Evolutionary conservation across 2,888 invertebrate genomes (phyloP), one percentile per base, ranked within the genome.

Genomic region (Diaprepes abbreviatus): DNA sequence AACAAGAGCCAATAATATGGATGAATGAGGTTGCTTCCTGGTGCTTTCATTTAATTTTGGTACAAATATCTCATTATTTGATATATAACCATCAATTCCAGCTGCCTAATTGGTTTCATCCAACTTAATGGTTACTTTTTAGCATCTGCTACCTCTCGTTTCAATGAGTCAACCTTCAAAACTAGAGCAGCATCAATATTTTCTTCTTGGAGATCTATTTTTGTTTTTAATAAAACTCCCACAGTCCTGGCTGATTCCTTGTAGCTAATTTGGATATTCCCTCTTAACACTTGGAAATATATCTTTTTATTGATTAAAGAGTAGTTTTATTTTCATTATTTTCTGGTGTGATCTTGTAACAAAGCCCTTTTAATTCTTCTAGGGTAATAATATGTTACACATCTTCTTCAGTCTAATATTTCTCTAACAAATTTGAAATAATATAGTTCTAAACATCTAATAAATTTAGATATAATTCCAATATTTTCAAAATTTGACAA

Each of bases 381-480:
- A 59, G 7, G 48, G 71, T 71, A 21, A 69, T 17, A 28, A 19
- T 10, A 31, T 73, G 19, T 71, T 71, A 73, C 3, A 68, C 64
- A 17, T 33, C 43, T 16, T 60, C 66, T n/a, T 71, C 63, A 43
- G 21, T 21, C 16, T 43, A 40, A 45, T 69, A 69, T 16, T 60
- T 55, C 40, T 58, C 48, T 7, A 68, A n/a, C n/a, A 73, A 33
- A n/a, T 28, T 31, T 9, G 17, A 19, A 10, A 71, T 62, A 21
- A 68, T 63, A 43, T 62, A 64, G 7, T 69, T 48, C 19, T 65
- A 33, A 4, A 69, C 38, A 12, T 40, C 35, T 10, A 17, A 6
- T 6, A 66, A 24, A 38, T 14, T n/a, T 2, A 19, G 19, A 50
- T 57, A 16, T 6, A 16, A n/a, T 31, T 70, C 62, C 12, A 72